Evolutionary conservation across 1,140 invertebrate genomes (phyloP), one percentile per base, ranked within the genome.

Genomic region (Drosophila hydei): DNA sequence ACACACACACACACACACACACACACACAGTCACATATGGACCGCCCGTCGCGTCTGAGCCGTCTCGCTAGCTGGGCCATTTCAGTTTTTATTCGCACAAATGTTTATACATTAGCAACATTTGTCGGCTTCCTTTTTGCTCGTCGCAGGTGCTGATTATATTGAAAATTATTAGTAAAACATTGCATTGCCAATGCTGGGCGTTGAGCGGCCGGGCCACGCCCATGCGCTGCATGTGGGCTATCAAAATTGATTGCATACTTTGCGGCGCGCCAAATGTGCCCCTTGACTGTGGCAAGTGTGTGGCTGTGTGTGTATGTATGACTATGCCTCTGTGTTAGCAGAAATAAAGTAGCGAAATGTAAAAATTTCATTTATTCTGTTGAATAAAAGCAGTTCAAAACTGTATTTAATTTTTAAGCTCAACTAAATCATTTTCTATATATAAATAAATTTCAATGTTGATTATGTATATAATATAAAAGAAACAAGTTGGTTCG

Each of bases 81-180:
- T 84, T 79, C 48, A 72, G 72, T 75, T 84, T 76, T 65, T 74
- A 84, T 72, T 73, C 42, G 43, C 56, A 45, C 63, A 87, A 87
- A 87, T 80, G 77, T 80, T 87, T 80, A 65, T 87, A 87, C 83
- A 87, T 87, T 87, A 87, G 83, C 71, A 87, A 71, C 81, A 87
- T 87, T 87, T 85, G 80, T 50, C 47, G 45, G 25, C 42, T 51
- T 48, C 40, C 36, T 54, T 27, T 23, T 1, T 23, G 42, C 38
- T 50, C 72, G 77, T 78, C 81, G 72, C 81, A 87, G 77, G 77
- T 87, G 81, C 75, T 87, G 83, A 87, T 87, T 87, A 81, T 87
- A 81, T 87, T 87, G 81, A 78, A 87, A 87, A 87, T 87, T 87
- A 87, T 87, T 87, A 68, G 75, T 68, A 75, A 87, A 80, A 72